Evolutionary conservation across 1,140 invertebrate genomes (phyloP), one percentile per base, ranked within the genome.

Genomic region (Meteorus sp.): DNA sequence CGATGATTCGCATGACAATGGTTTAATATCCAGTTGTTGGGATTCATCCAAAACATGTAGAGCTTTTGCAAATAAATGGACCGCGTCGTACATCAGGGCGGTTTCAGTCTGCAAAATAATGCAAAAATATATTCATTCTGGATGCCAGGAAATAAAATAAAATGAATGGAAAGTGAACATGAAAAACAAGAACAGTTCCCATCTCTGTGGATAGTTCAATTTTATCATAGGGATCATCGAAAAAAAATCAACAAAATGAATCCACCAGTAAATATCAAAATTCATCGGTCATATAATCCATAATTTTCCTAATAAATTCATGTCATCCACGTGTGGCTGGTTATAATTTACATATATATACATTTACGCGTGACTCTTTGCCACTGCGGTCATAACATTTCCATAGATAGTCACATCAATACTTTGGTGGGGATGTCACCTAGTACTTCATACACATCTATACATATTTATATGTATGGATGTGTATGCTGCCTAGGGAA

Each of bases 11-110:
- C 95, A 98, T 11, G 89, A 93, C 13, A 97, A 81, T 0, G 90
- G 88, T 69, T 90, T 89, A 57, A 94, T 91, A 71, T 93, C 90
- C 43, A 96, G 93, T 71, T 92, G 88, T 73, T 95, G 91, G 33
- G 91, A 94, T 27, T 89, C 88, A 77, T 96, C 93, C 60, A 97
- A 81, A 65, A 95, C 92, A 70, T 95, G 89, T 11, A 98, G 81
- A 0, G 95, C 94, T 78, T 91, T 93, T n/a, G 94, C 91, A 71
- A 98, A 97, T 50, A 98, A 81, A 75, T 91, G 87, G 19, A 97
- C 94, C 2, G 95, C 95, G 73, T 98, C 96, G 74, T 97, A 98
- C 85, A 97, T 93, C 41, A 98, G 78, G 2, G 95, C 95, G 3
- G 93, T 95, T 81, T 97, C 93, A 56, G 95, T 95, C 91, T 97